Conservation (phyloP, 2,888 invertebrate species). For the Charanyca ferruginea region DNA sequence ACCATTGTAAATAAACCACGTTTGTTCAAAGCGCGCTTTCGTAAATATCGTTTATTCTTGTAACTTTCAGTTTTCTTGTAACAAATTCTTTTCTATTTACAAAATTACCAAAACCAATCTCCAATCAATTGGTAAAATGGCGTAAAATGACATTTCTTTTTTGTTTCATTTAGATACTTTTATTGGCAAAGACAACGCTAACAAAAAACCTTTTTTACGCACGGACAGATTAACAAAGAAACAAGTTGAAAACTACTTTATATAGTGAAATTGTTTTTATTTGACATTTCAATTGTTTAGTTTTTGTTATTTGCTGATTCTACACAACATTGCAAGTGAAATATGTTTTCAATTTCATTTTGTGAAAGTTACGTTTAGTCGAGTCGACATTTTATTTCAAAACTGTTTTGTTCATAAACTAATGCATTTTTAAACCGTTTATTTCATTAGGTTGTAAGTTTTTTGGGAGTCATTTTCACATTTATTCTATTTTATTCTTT, state of each 20-base stretch:
- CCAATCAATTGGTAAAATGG: no score
- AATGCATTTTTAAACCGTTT: no score
- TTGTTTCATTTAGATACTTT: slow-evolving; percentile 18
- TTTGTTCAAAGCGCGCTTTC: no score
- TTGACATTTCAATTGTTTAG: neutral
- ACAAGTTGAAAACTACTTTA: slow-evolving; percentile 17
- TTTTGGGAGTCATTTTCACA: no score
- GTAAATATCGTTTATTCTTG: no score
- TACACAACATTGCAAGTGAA: neutral
- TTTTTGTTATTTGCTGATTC: slow-evolving; percentile 2
- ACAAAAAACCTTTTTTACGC: slow-evolving; percentile 26
- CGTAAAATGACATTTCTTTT: slow-evolving; percentile 20
- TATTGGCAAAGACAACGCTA: slow-evolving; percentile 10
- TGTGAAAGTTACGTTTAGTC: neutral
- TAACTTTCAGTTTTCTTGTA: no score
- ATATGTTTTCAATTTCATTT: slow-evolving; percentile 12
- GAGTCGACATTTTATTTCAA: neutral
- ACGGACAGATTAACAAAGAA: slow-evolving; percentile 11
- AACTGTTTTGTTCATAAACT: neutral
- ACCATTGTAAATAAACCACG: no score
- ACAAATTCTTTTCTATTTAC: no score
- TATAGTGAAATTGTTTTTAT: neutral
- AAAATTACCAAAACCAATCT: no score
- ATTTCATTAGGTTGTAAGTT: no score
- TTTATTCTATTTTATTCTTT: no score